These are phyloP conservation scores for Deroptyus accipitrinus DNA, from an alignment of 2,113 vertebrate species.

Conservation along the genomic window DNA sequence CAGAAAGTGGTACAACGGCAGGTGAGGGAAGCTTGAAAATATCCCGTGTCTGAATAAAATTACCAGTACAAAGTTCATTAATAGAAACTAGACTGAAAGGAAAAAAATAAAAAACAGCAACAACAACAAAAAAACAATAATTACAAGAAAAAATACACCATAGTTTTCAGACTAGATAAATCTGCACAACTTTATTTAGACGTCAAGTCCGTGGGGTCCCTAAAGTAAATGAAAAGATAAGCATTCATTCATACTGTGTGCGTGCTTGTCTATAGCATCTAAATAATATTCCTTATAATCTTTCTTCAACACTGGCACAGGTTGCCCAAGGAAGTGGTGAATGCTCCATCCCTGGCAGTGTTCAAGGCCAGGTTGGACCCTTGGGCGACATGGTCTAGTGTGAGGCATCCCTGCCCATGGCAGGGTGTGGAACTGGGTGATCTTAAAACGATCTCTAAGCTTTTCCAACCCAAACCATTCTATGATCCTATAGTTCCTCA, in stretches of 20 bases:
- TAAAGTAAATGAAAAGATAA: not conserved
- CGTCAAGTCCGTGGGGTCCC: not conserved
- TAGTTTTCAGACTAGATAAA: not conserved
- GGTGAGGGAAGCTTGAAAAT: not conserved
- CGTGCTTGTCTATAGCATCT: not conserved
- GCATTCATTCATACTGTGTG: not conserved
- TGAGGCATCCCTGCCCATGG: not conserved
- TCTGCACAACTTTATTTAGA: not conserved
- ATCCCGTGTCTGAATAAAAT: not conserved
- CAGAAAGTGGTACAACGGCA: not conserved
- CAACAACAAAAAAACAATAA: not conserved
- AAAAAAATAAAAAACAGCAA: not conserved
- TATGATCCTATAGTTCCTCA: not conserved
- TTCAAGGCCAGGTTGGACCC: not conserved
- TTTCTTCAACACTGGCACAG: not conserved
- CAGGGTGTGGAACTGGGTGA: not conserved
- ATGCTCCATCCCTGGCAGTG: not conserved
- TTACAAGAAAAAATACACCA: too few relatives aligned
- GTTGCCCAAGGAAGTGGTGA: not conserved
- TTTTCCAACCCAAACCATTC: not conserved
- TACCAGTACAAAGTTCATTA: not conserved
- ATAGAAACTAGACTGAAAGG: not conserved
- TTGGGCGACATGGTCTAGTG: not conserved
- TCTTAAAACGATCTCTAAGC: not conserved
- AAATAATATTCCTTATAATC: not conserved